Evolutionary conservation across 2,113 vertebrate genomes (phyloP).

Genomic region (Oryzias woworae): DNA sequence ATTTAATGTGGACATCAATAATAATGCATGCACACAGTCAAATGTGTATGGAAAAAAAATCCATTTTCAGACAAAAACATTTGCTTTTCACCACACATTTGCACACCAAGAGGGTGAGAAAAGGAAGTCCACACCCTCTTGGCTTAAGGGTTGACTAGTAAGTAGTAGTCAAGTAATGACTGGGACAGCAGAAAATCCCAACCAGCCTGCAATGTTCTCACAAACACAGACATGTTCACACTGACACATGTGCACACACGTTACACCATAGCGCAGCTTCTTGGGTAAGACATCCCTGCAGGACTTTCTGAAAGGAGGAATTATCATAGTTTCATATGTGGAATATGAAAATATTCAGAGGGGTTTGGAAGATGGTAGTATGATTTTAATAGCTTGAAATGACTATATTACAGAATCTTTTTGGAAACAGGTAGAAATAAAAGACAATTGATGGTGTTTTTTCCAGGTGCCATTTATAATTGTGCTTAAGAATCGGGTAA

Average conservation of each 20-base stretch:
- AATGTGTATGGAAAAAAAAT: neutral
- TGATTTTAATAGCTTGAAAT: slow-evolving; percentile 26
- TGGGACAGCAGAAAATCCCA: slow-evolving; percentile 48
- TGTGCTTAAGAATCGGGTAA: neutral
- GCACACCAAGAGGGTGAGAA: neutral
- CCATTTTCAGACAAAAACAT: neutral
- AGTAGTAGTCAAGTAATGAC: slow-evolving; percentile 26
- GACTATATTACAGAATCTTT: slow-evolving; percentile 3
- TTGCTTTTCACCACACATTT: neutral
- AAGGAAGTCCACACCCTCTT: slow-evolving; percentile 42
- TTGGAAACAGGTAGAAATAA: neutral
- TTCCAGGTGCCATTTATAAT: neutral
- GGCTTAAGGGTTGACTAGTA: slow-evolving; percentile 25
- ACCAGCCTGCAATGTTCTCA: slow-evolving; percentile 12
- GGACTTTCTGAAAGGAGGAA: slow-evolving; percentile 32
- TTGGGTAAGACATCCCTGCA: slow-evolving; percentile 11
- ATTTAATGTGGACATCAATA: neutral
- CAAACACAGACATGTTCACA: slow-evolving; percentile 1
- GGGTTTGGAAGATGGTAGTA: slow-evolving; percentile 18
- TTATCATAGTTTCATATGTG: neutral
- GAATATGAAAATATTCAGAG: slow-evolving; percentile 29
- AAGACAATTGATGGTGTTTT: neutral
- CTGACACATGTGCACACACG: slow-evolving; percentile 10
- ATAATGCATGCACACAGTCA: neutral
- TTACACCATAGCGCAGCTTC: slow-evolving; percentile 32